These are phyloP conservation scores for Hydractinia symbiolongicarpus DNA, from an alignment of 30 jellyfish, hydroid and myxozoan genomes.

Conservation along the genomic window DNA sequence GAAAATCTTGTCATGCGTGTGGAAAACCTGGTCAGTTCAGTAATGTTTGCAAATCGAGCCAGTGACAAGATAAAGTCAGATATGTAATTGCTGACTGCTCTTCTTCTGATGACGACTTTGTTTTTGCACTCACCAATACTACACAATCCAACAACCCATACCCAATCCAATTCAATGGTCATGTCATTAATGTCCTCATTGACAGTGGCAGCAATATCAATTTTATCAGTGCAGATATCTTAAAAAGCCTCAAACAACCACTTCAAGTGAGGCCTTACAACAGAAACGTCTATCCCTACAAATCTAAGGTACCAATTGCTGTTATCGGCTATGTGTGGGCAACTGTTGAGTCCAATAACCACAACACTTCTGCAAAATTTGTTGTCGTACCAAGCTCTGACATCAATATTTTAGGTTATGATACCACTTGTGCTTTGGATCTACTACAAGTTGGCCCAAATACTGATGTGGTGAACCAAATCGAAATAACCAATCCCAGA, in stretches of 20 bases:
- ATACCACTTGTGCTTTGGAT: no score
- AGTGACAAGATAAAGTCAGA: neutral
- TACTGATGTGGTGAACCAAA: no score
- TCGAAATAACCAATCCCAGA: no score
- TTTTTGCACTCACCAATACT: constrained; percentile 23
- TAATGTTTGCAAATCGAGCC: constrained; percentile 22
- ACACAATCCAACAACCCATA: neutral
- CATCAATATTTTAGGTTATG: no score
- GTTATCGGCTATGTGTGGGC: no score
- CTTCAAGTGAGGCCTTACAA: constrained; percentile 24
- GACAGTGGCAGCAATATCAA: constrained; percentile 43
- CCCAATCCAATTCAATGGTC: neutral
- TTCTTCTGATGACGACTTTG: constrained; percentile 37
- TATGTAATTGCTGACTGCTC: neutral
- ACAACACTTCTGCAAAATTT: no score
- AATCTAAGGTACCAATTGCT: no score
- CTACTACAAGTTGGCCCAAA: no score
- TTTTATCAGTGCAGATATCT: constrained; percentile 11
- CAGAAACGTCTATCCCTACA: no score
- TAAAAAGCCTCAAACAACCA: neutral
- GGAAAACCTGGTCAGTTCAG: constrained; percentile 39
- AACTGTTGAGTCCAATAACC: no score
- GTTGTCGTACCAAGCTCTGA: no score
- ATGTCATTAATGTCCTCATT: neutral
- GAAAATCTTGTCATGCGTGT: constrained; percentile 39